Evolutionary conservation across 1,140 invertebrate species (phyloP).

Genomic region (Drosophila sp.): DNA sequence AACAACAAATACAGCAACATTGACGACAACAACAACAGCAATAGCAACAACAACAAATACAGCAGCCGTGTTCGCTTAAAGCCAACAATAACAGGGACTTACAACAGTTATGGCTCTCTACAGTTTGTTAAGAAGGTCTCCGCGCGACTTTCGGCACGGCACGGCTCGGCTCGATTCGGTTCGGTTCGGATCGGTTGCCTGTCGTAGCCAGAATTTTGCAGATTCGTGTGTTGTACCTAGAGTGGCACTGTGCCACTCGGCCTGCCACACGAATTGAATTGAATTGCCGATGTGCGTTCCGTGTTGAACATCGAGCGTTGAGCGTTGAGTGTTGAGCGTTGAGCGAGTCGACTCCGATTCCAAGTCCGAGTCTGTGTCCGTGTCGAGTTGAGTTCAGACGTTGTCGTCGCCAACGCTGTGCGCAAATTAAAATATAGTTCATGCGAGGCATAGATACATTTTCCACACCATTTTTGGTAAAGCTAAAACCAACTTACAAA

Average conservation of each 20-base stretch:
- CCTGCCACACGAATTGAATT: slow-evolving; percentile 44
- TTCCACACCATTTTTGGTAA: slow-evolving; percentile 65
- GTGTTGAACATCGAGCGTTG: slow-evolving; percentile 18
- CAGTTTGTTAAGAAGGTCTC: not conserved
- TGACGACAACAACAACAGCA: slow-evolving; percentile 16
- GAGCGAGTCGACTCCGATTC: slow-evolving; percentile 35
- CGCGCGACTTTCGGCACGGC: slow-evolving; percentile 9
- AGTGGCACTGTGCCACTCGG: slow-evolving; percentile 74
- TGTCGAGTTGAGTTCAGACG: slow-evolving; percentile 76
- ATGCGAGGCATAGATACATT: slow-evolving; percentile 76
- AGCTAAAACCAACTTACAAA: slow-evolving; percentile 28
- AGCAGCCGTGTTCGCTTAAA: slow-evolving; percentile 46
- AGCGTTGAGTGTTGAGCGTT: no score
- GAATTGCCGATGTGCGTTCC: slow-evolving; percentile 53
- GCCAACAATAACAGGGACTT: slow-evolving; percentile 71
- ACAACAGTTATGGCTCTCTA: slow-evolving; percentile 11
- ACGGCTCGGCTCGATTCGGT: not conserved
- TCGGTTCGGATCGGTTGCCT: slow-evolving; percentile 41
- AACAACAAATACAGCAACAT: no score
- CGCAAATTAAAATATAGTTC: slow-evolving; percentile 61
- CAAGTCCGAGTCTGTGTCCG: slow-evolving; percentile 68
- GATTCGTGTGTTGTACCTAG: slow-evolving; percentile 75
- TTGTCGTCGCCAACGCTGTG: slow-evolving; percentile 68
- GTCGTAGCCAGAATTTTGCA: slow-evolving; percentile 83
- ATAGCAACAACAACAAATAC: slow-evolving; percentile 19